phyloP scores from a whole-genome alignment of 2,113 vertebrate species.

The Pungitius pungitius region DNA sequence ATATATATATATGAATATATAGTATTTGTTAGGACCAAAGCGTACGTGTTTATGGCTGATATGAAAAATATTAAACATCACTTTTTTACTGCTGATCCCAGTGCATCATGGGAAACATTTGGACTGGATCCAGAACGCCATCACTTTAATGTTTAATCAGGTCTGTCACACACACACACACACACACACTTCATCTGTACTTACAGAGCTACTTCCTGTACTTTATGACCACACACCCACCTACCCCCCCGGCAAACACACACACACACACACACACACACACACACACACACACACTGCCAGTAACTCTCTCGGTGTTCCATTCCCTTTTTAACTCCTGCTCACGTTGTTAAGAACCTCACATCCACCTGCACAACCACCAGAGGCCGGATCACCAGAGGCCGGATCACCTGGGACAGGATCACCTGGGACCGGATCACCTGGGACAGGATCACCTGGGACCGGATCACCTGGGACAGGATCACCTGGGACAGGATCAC shows the following conservation, averaged over 20 bases:
- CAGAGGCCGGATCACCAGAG: no score
- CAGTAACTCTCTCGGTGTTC: constrained; percentile 1
- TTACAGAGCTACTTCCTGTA: constrained; percentile 69
- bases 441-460: no score
- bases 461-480: no score
- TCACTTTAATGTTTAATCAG: constrained; percentile 70
- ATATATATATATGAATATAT: no score
- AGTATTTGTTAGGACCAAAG: no score
- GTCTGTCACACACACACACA: constrained; percentile 23
- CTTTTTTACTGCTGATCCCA: background rate
- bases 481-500: no score
- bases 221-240: constrained; percentile 54
- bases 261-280: constrained; percentile 34
- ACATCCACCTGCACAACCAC: no score
- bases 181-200: background rate
- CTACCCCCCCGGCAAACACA: constrained; percentile 25
- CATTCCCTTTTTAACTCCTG: background rate
- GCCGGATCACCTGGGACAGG: no score
- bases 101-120: constrained; percentile 62
- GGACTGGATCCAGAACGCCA: constrained; percentile 59
- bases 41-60: no score
- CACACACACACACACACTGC: constrained; percentile 21
- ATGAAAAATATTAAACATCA: no score
- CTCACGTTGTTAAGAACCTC: no score
- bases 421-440: no score